Conservation (phyloP, 2,797 vertebrate species). For the Phataginus tetradactyla region DNA sequence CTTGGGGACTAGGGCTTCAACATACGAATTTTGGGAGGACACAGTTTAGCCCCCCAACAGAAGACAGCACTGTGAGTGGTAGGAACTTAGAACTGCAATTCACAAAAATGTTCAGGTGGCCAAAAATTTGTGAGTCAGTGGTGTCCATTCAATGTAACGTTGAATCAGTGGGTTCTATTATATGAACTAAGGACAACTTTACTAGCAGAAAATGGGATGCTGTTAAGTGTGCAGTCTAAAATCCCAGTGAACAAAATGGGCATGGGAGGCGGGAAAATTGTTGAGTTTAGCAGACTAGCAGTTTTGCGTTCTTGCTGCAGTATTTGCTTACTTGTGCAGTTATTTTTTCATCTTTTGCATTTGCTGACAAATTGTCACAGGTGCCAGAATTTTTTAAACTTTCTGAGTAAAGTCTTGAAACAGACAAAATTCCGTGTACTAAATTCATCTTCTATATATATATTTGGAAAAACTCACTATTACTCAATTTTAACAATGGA, state of each 20-base stretch:
- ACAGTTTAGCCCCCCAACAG: not conserved
- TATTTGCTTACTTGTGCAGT: constrained; percentile 14
- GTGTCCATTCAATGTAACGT: not conserved
- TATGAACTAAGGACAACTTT: not conserved
- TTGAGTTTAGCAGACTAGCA: not conserved
- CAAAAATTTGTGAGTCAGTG: not conserved
- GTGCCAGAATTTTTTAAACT: constrained; percentile 35
- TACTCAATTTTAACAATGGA: not conserved
- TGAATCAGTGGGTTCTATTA: not conserved
- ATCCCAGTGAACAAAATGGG: not conserved
- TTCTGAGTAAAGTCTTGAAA: not conserved
- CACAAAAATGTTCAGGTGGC: not conserved
- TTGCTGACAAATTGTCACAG: constrained; percentile 53
- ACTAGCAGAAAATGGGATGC: not conserved
- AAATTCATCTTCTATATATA: not conserved
- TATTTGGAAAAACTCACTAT: not conserved
- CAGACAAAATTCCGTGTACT: not conserved
- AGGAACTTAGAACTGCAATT: not conserved
- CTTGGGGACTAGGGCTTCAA: not conserved
- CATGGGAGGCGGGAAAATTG: not conserved
- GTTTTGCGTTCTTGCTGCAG: not conserved
- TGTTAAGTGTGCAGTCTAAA: not conserved
- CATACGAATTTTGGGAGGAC: not conserved
- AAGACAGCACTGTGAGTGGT: fast-evolving
- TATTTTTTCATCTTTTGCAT: not conserved